Evolutionary conservation across 2,113 vertebrate genomes (phyloP).

Genomic region (Gorsachius goisagi): DNA sequence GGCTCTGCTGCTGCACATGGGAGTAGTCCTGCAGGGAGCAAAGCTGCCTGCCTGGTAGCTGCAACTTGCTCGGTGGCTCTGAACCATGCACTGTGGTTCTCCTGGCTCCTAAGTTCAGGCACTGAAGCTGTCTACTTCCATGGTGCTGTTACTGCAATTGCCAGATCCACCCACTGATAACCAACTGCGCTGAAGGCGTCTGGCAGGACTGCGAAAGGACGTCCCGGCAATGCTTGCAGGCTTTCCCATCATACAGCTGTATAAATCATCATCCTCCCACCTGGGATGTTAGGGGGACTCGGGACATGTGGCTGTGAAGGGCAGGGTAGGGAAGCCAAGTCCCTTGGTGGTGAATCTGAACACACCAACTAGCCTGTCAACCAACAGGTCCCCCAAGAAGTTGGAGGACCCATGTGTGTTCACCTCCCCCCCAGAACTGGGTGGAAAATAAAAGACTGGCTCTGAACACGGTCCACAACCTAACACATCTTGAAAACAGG

Average conservation of each 20-base stretch:
- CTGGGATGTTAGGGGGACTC: neutral
- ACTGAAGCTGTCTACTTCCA: neutral
- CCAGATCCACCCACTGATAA: neutral
- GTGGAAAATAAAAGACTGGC: neutral
- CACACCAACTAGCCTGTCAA: neutral
- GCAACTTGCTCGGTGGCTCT: neutral
- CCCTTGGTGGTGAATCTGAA: neutral
- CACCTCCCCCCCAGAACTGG: neutral
- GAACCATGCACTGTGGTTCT: neutral
- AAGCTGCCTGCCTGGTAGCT: neutral
- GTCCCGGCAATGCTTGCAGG: neutral
- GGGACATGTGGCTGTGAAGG: neutral
- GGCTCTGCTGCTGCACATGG: neutral
- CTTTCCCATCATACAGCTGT: neutral
- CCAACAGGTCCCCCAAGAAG: neutral
- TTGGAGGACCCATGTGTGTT: neutral
- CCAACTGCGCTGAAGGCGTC: neutral
- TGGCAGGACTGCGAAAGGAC: neutral
- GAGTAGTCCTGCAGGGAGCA: neutral
- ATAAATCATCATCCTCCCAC: neutral
- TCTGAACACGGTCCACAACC: neutral
- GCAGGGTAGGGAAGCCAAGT: neutral
- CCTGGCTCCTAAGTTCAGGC: neutral
- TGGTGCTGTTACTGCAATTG: fast-evolving
- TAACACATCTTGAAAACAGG: neutral